A percentile compares a stretch with the other conserved stretches of the same genome.
Conservation (phyloP, 2,797 vertebrate genomes). For the Oreochromis grahami region DNA sequence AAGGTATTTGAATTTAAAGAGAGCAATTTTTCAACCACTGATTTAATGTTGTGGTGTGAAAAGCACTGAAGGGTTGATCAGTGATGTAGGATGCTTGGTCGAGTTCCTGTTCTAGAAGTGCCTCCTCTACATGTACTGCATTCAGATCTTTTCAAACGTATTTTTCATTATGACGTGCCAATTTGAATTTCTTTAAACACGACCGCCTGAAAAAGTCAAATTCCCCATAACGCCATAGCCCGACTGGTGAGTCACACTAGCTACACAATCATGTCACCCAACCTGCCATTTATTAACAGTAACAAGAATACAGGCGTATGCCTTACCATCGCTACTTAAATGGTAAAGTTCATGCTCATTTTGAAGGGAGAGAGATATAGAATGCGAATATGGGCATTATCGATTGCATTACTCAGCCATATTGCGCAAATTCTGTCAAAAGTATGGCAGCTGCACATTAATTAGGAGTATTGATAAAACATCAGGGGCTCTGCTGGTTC, state of each 20-base stretch:
- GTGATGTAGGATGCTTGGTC: background rate
- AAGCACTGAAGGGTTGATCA: background rate
- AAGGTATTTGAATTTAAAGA: background rate
- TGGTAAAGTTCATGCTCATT: constrained; percentile 2
- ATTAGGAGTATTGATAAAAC: constrained; percentile 75
- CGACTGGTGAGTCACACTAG: background rate
- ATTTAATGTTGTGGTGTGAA: background rate
- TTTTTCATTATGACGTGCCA: too few relatives aligned
- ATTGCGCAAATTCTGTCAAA: constrained; percentile 67
- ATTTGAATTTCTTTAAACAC: background rate
- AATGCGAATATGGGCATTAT: constrained; percentile 53
- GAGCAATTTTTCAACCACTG: background rate
- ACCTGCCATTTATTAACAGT: background rate
- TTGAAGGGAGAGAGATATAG: constrained; percentile 16
- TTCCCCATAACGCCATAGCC: background rate
- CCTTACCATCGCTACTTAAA: background rate
- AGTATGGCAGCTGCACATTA: constrained; percentile 67
- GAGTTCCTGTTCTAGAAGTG: background rate
- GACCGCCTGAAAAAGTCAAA: background rate
- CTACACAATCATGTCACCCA: background rate
- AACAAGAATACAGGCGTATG: background rate
- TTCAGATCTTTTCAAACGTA: background rate
- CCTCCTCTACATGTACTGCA: background rate
- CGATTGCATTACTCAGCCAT: constrained; percentile 61
- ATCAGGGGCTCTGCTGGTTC: constrained; percentile 70